Evolutionary conservation across 2,888 invertebrate species (phyloP), one percentile per base, ranked within the genome.

Genomic region (Colletes collaris): DNA sequence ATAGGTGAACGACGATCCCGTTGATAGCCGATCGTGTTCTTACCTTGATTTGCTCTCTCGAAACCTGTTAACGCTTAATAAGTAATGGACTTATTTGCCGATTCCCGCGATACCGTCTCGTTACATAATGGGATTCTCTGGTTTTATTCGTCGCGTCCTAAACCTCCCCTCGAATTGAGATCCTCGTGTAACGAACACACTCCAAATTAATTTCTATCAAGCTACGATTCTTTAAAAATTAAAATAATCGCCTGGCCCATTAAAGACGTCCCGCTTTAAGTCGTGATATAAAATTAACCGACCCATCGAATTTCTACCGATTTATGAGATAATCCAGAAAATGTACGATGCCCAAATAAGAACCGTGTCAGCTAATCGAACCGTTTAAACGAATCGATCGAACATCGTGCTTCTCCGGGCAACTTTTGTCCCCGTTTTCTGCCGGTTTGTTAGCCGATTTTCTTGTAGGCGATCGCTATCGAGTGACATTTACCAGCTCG

Each of bases 31-130:
- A 40, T 68, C 79, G 69, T 74, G 64, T 71, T 75, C 79, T 75
- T 79, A 79, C 81, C 71, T 81, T 75, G 79, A 81, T 81, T 81
- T 53, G 74, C 79, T 68, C 76, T 58, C 62, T 56, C 59, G 56
- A 46, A 64, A 68, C 79, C 79, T 67, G 79, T 79, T 75, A 75
- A 81, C 79, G 81, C 79, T 81, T 75, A 81, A 79, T 79, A 79
- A 81, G 63, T 79, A 75, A 81, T 79, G 74, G 71, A 79, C 81
- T 79, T 79, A 81, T 81, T 79, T 52, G 63, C 75, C 67, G 79
- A 79, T 79, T 64, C n/a, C 8, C 40, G 27, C 59, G 66, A 75
- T 72, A 77, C 53, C 44, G 44, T 53, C 19, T 7, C 60, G 62
- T 79, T 70, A 49, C 52, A 73, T 80, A 80, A 80, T 78, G 37